Evolutionary conservation across 2,113 vertebrate species (phyloP).

Genomic region (Isurus oxyrinchus): DNA sequence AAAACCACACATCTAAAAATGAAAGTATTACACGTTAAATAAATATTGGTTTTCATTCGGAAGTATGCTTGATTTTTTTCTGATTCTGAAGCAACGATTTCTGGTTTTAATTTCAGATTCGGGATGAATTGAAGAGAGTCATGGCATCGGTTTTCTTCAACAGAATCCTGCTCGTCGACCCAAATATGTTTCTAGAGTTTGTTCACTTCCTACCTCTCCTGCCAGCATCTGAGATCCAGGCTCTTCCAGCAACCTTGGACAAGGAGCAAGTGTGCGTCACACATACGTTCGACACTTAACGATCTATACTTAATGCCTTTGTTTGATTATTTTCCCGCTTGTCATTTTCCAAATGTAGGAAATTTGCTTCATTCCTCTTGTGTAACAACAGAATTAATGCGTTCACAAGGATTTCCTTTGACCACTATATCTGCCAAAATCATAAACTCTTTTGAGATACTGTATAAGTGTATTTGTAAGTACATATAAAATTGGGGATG

Average conservation of each 20-base stretch:
- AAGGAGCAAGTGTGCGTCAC: conserved; percentile 52
- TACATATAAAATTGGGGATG: background rate
- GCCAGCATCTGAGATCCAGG: conserved; percentile 50
- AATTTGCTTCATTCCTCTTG: background rate
- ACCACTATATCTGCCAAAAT: background rate
- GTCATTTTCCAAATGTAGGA: background rate
- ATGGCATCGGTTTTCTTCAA: conserved; percentile 59
- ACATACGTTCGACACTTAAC: background rate
- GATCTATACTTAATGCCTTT: background rate
- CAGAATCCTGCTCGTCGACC: conserved; percentile 50
- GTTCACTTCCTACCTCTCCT: conserved; percentile 51
- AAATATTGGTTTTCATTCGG: background rate
- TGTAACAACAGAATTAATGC: background rate
- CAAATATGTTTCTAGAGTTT: conserved; percentile 54
- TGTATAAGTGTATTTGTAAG: background rate
- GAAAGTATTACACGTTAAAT: background rate
- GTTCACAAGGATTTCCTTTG: background rate
- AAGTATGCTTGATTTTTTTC: background rate
- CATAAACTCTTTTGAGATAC: background rate
- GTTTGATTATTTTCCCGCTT: background rate
- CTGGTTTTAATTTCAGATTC: conserved; percentile 47
- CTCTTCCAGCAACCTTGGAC: conserved; percentile 54
- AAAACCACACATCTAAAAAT: background rate
- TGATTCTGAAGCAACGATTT: background rate
- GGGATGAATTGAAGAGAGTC: conserved; percentile 50